Base-by-base conservation (phyloP, 2,888 invertebrate species). In the Teleogryllus oceanicus region DNA sequence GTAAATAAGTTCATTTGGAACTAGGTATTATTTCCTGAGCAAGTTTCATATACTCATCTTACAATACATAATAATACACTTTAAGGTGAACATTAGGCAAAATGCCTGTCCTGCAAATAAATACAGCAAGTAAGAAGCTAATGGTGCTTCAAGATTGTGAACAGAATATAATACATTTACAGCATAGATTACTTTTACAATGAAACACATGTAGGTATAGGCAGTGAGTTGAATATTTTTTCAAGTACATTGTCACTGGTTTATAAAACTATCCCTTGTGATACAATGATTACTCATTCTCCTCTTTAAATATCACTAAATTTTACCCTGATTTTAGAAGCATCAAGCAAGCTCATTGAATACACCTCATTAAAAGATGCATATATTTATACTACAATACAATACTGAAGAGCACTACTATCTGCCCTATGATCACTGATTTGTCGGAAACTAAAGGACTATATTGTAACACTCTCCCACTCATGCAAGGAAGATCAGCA, bases 21-120 rank as follows among this genome's bases (percentile, higher is more conserved):
- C 62, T 62, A 62, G 62, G 62, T 62, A 62, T 62, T 62, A 62
- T 18, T 62, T 62, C 62, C 62, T 62, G 62, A 62, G 62, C n/a
- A 62, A 62, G 62, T 62, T 62, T 62, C 62, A 62, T n/a, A 62
- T 18, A 62, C 62, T 62, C 62, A 62, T 62, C 62, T 18, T n/a
- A 62, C 16, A 62, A 62, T 18, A 62, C 62, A 62, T 18, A 18
- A 4, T 62, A 18, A n/a, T 62, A 62, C n/a, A n/a, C n/a, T 62
- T n/a, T 62, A 62, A n/a, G n/a, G n/a, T 62, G 62, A 62, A 37
- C 37, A 37, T 37, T 37, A 37, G 37, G 37, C 37, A 8, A 37
- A 37, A 37, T 37, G 37, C 37, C 37, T 5, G 37, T 37, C 37
- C 37, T 37, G 37, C 37, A 37, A 37, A 37, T 37, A 37, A 37